Base-by-base conservation (phyloP, 2,797 vertebrate genomes). In the Macroramphosus scolopax region DNA sequence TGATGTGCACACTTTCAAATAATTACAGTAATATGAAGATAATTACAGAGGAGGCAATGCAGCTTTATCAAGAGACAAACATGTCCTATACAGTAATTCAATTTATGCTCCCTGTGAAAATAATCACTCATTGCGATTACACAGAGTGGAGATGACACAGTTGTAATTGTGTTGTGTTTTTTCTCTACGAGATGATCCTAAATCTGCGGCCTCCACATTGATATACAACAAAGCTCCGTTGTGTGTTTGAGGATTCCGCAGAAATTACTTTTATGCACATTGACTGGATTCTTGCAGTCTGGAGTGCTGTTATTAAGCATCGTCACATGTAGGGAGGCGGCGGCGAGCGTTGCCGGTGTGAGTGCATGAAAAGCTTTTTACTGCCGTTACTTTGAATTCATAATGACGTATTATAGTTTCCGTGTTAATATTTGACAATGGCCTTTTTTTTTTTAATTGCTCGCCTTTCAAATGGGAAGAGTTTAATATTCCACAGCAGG, bases 21-120 rank as follows among this genome's bases (percentile, higher is more conserved):
- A 88, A 89, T 89, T 86, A 86, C 81, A 82, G 78, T 86, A 83
- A 88, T 85, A 84, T 75, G 64, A 85, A 87, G 77, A 89, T 88
- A 87, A 90, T 89, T 87, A 83, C 75, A 75, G 74, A 59, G 41
- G 76, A 80, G 77, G 72, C 72, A 68, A 65, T 61, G 55, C 63
- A 60, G 78, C 80, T 85, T 82, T 72, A 82, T 87, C 80, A 81
- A 42, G 69, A 74, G 72, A 78, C 71, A 77, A 81, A 70, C 78
- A 77, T 69, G 68, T 81, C 68, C 70, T 71, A 53, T 71, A 72
- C 75, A 69, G 68, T 82, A 79, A 90, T 89, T 88, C 68, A 83
- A 85, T 88, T 86, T 77, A 62, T 70, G 75, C 75, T 84, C 86
- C 82, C 73, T 78, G 78, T 74, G 72, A 84, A 87, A 88, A 83